Evolutionary conservation across 2,888 invertebrate genomes (phyloP), one percentile per base, ranked within the genome.

Genomic region (Phaonia tiefii): DNA sequence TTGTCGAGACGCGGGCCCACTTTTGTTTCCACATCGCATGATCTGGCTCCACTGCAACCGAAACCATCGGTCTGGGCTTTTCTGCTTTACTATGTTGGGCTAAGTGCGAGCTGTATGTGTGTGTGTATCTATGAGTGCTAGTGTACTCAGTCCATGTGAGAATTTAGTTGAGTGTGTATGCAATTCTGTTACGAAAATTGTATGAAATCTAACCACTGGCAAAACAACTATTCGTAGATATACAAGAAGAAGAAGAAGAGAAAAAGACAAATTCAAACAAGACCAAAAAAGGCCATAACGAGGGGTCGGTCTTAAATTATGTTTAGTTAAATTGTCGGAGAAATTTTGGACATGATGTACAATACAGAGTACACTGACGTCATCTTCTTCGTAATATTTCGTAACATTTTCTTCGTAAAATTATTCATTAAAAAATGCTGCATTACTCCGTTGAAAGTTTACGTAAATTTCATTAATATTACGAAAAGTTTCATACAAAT

Each of bases 191-290:
- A 26, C 72, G 44, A 49, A 80, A 60, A 70, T 22, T 20, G 63
- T 72, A 78, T 77, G 67, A 72, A 78, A 81, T 78, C 72, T 75
- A 75, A 81, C 81, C 81, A 81, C 81, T 75, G 54, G 63, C 80
- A 63, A 75, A 72, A 58, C 72, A 78, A 75, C 63, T 78, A 72
- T 69, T 78, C 69, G 54, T 69, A 72, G 54, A 56, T 54, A n/a
- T n/a, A 17, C 4, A 39, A 17, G 15, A 66, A 63, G 75, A 75
- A 54, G 71, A 71, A 60, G 44, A 81, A 69, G 37, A 75, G 63
- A 63, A 72, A 78, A 17, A 49, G 37, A 54, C 15, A 56, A 80
- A 65, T 73, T 80, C 71, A 70, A 65, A 69, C 75, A 71, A 80
- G 77, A 73, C 49, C 58, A 74, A 74, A 81, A 78, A 63, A 46